Conservation (phyloP, 2,797 vertebrate genomes). For the Amblyopsis hoosieri region DNA sequence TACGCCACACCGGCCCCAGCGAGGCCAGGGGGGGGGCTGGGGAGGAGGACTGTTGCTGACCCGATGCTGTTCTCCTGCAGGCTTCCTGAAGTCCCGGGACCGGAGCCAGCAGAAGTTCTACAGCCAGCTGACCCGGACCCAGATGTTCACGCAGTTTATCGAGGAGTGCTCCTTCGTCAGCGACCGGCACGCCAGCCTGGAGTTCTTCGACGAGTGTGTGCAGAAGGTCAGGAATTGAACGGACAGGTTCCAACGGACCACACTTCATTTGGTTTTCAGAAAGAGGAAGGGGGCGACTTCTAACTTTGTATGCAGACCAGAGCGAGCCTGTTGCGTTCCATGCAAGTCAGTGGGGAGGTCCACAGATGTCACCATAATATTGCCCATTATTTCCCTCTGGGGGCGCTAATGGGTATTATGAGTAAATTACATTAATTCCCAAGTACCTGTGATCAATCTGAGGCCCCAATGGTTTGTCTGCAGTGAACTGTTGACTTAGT, state of each 20-base stretch:
- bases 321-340: not conserved
- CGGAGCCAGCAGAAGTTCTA: conserved; percentile 91
- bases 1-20: conserved; percentile 39
- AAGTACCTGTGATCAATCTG: no score
- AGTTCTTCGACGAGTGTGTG: conserved; percentile 92
- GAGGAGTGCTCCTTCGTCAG: conserved; percentile 96
- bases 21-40: not conserved
- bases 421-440: no score
- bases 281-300: no score
- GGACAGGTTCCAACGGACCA: no score
- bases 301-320: no score
- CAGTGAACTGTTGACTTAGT: no score
- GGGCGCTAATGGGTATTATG: no score
- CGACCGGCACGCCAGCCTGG: conserved; percentile 86
- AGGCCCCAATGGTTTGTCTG: no score
- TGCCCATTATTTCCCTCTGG: no score
- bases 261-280: no score
- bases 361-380: no score
- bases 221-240: conserved; percentile 80
- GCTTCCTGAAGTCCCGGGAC: conserved; percentile 91
- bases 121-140: conserved; percentile 85
- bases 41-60: not conserved
- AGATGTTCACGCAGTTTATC: conserved; percentile 96
- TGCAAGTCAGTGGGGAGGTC: no score
- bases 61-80: conserved; percentile 59